Base-by-base conservation (phyloP, 2,888 invertebrate species). In the Abscondita cerata region DNA sequence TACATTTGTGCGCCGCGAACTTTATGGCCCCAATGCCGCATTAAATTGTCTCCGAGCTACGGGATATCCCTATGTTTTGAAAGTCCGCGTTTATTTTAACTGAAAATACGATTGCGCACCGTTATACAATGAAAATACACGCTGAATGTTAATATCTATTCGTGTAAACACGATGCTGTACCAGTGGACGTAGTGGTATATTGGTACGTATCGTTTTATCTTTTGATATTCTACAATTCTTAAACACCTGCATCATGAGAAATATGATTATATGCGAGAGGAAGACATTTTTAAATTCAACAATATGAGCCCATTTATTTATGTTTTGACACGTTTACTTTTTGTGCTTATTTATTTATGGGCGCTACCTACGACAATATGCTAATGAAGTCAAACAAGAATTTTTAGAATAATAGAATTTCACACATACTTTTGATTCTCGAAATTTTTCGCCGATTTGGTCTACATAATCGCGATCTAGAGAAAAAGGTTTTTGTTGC, bases 11-110 rank as follows among this genome's bases (percentile, higher is more conserved):
- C 71, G 71, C 69, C 72, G 72, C 69, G 69, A 73, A 75, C 70
- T 78, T 79, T 78, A 78, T 76, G 76, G 74, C 68, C 75, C 73
- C 77, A 59, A 64, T 66, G 76, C 72, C 71, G 73, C 74, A 76
- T 75, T 79, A 79, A 78, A 79, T 78, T 76, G 76, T 75, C 75
- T 75, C 73, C 70, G 59, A 68, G 70, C 72, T 70, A 67, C 73
- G 69, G 70, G 69, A 70, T 66, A 68, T 62, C 65, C 66, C 70
- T 62, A 69, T 69, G 69, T 72, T 72, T 72, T 68, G 71, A 73
- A 74, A 70, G 72, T 72, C 51, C 69, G 70, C 71, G 72, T 75
- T 73, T 75, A 75, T 75, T 76, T 75, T 71, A 73, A 71, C 65
- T 66, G 70, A 73, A 74, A 74, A 73, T 75, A 74, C 70, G 75